These are phyloP conservation scores for Heliconius melpomene DNA, from an alignment of 1,140 invertebrate genomes.

Conservation along the genomic window DNA sequence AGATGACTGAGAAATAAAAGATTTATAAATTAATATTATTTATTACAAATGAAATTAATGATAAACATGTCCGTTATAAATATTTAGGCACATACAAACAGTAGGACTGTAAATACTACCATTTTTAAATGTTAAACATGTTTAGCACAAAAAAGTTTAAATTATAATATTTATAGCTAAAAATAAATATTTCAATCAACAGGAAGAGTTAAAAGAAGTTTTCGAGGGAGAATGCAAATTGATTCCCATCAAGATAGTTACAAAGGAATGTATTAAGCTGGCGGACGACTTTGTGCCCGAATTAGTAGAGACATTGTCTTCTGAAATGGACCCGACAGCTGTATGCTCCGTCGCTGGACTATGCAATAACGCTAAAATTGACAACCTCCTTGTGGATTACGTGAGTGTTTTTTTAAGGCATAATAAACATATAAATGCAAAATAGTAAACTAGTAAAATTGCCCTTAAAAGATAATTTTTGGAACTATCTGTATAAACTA, in stretches of 20 bases:
- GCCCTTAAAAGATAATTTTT: too few species aligned
- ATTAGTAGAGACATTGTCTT: constrained; percentile 91
- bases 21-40: too few species aligned
- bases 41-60: too few species aligned
- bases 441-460: too few species aligned
- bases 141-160: too few species aligned
- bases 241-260: constrained; percentile 88
- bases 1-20: too few species aligned
- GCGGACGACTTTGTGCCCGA: constrained; percentile 94
- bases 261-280: constrained; percentile 89
- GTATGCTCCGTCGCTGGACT: constrained; percentile 94
- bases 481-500: too few species aligned
- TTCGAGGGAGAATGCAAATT: constrained; percentile 94
- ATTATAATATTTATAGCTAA: too few species aligned
- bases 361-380: constrained; percentile 89
- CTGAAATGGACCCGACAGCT: constrained; percentile 92
- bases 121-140: too few species aligned
- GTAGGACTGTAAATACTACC: neutral
- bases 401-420: constrained; percentile 52
- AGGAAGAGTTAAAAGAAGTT: constrained; percentile 92
- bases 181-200: constrained; percentile 34
- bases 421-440: too few species aligned
- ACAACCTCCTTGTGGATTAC: constrained; percentile 83
- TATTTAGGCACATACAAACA: neutral
- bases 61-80: too few species aligned